Evolutionary conservation across 2,888 invertebrate species (phyloP).

Genomic region (Drosophila ustulata): DNA sequence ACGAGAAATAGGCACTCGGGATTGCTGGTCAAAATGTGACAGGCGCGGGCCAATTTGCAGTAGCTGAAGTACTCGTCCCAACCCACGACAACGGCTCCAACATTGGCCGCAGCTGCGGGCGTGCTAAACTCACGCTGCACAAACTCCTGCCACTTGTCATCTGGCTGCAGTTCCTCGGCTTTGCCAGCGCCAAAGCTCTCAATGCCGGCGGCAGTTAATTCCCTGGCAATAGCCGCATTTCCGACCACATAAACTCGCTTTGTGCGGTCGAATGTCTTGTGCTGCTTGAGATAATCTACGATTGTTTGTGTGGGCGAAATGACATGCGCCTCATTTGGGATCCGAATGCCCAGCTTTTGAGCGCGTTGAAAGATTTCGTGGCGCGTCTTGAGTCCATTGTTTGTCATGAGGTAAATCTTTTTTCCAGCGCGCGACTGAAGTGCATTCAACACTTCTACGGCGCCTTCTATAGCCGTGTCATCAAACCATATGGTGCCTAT

Average conservation of each 20-base stretch:
- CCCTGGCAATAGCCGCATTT: slow-evolving; percentile 91
- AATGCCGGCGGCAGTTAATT: slow-evolving; percentile 92
- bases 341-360: slow-evolving; percentile 89
- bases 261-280: slow-evolving; percentile 86
- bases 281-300: slow-evolving; percentile 91
- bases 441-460: slow-evolving; percentile 89
- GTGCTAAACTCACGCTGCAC: slow-evolving; percentile 87
- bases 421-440: slow-evolving; percentile 90
- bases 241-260: slow-evolving; percentile 93
- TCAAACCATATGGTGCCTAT: slow-evolving; percentile 92
- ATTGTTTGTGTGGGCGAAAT: slow-evolving; percentile 92
- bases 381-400: slow-evolving; percentile 94
- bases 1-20: slow-evolving; percentile 93
- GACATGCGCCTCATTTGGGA: slow-evolving; percentile 90
- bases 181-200: slow-evolving; percentile 87
- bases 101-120: slow-evolving; percentile 87
- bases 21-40: slow-evolving; percentile 90
- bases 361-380: slow-evolving; percentile 91
- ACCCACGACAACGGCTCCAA: slow-evolving; percentile 97
- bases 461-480: slow-evolving; percentile 88
- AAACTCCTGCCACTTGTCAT: slow-evolving; percentile 84
- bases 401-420: slow-evolving; percentile 93
- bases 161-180: slow-evolving; percentile 79
- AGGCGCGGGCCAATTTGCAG: slow-evolving; percentile 95
- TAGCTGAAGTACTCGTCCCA: slow-evolving; percentile 97